Percentiles rank a stretch among this genome's conserved stretches.
These are phyloP conservation scores for Morone saxatilis DNA, from an alignment of 2,113 vertebrate genomes.

Conservation along the genomic window DNA sequence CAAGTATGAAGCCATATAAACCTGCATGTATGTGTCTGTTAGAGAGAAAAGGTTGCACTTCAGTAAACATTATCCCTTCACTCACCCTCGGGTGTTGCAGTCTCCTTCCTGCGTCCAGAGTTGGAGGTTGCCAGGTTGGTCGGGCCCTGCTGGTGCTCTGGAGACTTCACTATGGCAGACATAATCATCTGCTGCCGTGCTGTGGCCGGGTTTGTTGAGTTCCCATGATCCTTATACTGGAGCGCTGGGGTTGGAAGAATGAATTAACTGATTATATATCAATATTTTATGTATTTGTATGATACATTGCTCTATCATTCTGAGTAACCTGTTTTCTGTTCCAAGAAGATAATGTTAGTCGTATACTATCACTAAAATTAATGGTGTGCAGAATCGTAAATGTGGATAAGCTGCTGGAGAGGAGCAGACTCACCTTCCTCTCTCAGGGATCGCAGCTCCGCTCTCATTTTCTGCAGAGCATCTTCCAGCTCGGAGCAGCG, in stretches of 20 bases:
- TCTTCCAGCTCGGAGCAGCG: conserved; percentile 97
- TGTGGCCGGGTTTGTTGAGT: conserved; percentile 88
- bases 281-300: too few species aligned
- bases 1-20: neutral
- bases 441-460: conserved; percentile 93
- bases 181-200: conserved; percentile 97
- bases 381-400: neutral
- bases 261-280: neutral
- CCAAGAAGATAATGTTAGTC: neutral
- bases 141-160: conserved; percentile 95
- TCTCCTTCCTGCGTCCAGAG: conserved; percentile 95
- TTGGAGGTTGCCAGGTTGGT: conserved; percentile 90
- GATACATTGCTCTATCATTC: neutral
- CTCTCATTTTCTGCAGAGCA: conserved; percentile 96
- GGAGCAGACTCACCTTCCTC: conserved; percentile 90
- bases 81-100: conserved; percentile 93
- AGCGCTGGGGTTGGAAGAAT: conserved; percentile 82
- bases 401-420: neutral
- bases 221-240: conserved; percentile 94
- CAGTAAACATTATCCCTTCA: neutral
- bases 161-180: conserved; percentile 96
- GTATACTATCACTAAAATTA: neutral
- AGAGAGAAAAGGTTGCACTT: neutral
- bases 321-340: neutral
- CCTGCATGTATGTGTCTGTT: conserved; percentile 19